A percentile compares a stretch with the other conserved stretches of the same genome.
phyloP scores from a whole-genome alignment of 1,140 invertebrate genomes.

The Scaptomyza montana region DNA sequence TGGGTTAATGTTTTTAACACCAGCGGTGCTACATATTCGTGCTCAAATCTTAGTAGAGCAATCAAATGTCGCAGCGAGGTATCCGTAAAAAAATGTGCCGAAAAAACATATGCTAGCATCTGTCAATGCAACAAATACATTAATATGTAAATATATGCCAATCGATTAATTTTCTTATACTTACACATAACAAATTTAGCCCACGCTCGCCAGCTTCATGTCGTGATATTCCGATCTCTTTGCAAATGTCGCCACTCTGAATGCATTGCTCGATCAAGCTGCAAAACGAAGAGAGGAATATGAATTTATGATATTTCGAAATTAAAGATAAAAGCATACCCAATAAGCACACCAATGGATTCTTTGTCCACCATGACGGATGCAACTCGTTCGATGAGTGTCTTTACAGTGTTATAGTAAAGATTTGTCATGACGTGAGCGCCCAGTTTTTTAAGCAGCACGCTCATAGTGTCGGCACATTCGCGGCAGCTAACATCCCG shows the following conservation, averaged over 20 bases:
- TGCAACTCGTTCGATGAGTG: slow-evolving; percentile 95
- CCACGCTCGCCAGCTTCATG: slow-evolving; percentile 92
- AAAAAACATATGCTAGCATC: slow-evolving; percentile 94
- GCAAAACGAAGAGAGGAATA: background rate
- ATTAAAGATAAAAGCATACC: slow-evolving; percentile 84
- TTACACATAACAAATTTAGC: slow-evolving; percentile 90
- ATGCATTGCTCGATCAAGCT: slow-evolving; percentile 82
- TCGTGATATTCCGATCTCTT: slow-evolving; percentile 91
- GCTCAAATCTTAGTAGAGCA: slow-evolving; percentile 90
- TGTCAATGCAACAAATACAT: slow-evolving; percentile 12
- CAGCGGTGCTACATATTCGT: slow-evolving; percentile 92
- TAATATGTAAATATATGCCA: background rate
- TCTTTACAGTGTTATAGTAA: slow-evolving; percentile 98
- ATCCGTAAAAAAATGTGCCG: slow-evolving; percentile 94
- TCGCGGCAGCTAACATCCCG: slow-evolving; percentile 95
- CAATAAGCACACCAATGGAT: slow-evolving; percentile 90
- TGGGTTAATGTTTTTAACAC: slow-evolving; percentile 94
- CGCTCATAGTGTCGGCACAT: slow-evolving; percentile 90
- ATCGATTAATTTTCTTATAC: slow-evolving; percentile 18
- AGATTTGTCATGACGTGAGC: slow-evolving; percentile 96
- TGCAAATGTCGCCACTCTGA: slow-evolving; percentile 77
- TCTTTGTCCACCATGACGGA: slow-evolving; percentile 97
- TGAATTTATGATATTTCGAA: background rate
- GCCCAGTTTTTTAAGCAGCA: slow-evolving; percentile 96
- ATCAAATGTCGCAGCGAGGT: slow-evolving; percentile 93